Evolutionary conservation across 2,797 vertebrate genomes (phyloP).

Genomic region (Sebastes cheni): DNA sequence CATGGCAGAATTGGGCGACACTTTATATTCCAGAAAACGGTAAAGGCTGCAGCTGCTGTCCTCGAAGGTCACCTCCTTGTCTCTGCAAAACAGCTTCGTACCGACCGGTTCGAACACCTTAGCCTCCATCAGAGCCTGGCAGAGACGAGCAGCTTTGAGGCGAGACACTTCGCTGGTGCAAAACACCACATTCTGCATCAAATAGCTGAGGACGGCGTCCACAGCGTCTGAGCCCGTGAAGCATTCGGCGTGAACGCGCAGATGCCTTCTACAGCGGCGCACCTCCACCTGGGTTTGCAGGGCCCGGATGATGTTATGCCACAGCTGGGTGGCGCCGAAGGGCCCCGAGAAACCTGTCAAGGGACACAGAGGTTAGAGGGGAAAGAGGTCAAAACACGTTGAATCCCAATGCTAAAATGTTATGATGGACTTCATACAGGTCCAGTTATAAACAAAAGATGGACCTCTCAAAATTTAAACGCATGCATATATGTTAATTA

Average conservation of each 20-base stretch:
- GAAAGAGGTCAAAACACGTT: not conserved
- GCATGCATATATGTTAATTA: no score
- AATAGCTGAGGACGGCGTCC: conserved; percentile 87
- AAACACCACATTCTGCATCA: conserved; percentile 89
- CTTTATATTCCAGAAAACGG: conserved; percentile 80
- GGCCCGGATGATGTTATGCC: conserved; percentile 87
- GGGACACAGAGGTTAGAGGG: not conserved
- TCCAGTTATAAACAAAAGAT: no score
- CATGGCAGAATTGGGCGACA: conserved; percentile 30
- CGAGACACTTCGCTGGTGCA: conserved; percentile 86
- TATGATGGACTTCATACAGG: not conserved
- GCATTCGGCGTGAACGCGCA: conserved; percentile 80
- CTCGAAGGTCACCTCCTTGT: conserved; percentile 86
- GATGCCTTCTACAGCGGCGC: conserved; percentile 79
- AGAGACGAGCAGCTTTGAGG: conserved; percentile 87
- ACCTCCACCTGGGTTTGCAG: conserved; percentile 87
- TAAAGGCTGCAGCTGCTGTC: conserved; percentile 86
- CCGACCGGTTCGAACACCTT: conserved; percentile 87
- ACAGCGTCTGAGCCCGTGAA: conserved; percentile 88
- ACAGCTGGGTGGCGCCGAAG: conserved; percentile 88
- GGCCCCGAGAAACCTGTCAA: conserved; percentile 77
- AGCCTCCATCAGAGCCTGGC: conserved; percentile 90
- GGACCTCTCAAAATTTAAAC: no score
- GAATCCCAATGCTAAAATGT: not conserved
- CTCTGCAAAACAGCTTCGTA: conserved; percentile 83